A percentile compares a stretch with the other conserved stretches of the same genome.
Evolutionary conservation across 2,113 vertebrate species (phyloP).

Genomic region (Gasterosteus nipponicus): DNA sequence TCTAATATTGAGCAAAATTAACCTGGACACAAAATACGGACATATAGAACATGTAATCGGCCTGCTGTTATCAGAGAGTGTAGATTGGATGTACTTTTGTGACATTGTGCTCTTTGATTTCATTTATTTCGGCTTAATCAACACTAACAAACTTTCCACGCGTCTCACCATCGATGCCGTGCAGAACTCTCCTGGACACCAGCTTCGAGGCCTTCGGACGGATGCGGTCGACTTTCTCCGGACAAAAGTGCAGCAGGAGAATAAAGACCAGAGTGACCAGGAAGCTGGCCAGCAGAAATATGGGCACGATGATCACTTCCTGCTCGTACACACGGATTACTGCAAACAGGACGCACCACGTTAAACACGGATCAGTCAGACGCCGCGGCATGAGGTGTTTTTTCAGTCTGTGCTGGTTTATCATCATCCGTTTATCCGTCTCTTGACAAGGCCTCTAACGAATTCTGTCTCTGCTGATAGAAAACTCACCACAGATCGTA

Average conservation of each 20-base stretch:
- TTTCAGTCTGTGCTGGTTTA: neutral
- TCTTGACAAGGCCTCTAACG: neutral
- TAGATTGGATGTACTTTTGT: neutral
- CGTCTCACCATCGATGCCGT: constrained; percentile 79
- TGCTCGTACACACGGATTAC: constrained; percentile 79
- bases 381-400: neutral
- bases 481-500: constrained; percentile 76
- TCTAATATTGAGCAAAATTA: neutral
- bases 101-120: neutral
- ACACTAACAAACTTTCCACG: neutral
- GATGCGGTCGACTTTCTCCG: constrained; percentile 75
- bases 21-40: neutral
- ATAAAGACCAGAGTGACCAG: constrained; percentile 76
- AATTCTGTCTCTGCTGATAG: neutral
- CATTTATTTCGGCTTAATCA: neutral
- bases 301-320: constrained; percentile 82
- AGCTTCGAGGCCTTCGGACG: constrained; percentile 16
- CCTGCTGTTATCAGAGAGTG: neutral
- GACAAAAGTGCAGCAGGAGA: constrained; percentile 79
- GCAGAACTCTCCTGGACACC: constrained; percentile 64
- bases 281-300: constrained; percentile 77
- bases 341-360: constrained; percentile 42
- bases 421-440: neutral
- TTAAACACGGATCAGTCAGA: neutral
- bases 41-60: neutral